Conservation (phyloP, 2,888 invertebrate genomes). For the Sarcophaga caerulescens region DNA sequence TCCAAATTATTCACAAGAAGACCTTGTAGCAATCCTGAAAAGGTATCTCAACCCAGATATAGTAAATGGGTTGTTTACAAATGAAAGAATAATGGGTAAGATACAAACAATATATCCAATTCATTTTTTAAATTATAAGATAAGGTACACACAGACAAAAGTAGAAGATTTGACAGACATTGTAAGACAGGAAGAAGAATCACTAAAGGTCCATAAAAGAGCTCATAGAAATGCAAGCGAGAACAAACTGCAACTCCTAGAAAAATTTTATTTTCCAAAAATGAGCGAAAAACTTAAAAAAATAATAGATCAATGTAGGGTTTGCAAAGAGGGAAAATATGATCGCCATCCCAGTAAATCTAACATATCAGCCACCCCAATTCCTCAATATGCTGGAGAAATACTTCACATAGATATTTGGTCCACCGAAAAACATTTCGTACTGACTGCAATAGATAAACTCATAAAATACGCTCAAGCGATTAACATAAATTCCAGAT, state of each 20-base stretch:
- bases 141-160: no score
- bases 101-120: constrained; percentile 5
- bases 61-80: background rate
- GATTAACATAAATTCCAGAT: background rate
- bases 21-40: background rate
- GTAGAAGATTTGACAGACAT: no score
- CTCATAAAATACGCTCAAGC: constrained; percentile 7
- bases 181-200: no score
- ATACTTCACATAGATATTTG: constrained; percentile 13
- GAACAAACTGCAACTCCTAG: constrained; percentile 1
- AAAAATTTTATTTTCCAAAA: constrained; percentile 37
- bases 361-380: background rate
- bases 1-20: background rate
- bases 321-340: constrained; percentile 23
- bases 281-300: constrained; percentile 13
- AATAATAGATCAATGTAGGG: constrained; percentile 22
- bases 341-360: constrained; percentile 5
- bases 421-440: background rate
- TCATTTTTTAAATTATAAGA: constrained; percentile 8
- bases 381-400: background rate
- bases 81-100: background rate
- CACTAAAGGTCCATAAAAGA: no score
- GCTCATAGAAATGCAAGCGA: constrained; percentile 2
- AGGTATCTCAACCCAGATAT: background rate
- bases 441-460: constrained; percentile 20